Base-by-base conservation (phyloP, 2,888 invertebrate species). In the Meteorus cinctellus region DNA sequence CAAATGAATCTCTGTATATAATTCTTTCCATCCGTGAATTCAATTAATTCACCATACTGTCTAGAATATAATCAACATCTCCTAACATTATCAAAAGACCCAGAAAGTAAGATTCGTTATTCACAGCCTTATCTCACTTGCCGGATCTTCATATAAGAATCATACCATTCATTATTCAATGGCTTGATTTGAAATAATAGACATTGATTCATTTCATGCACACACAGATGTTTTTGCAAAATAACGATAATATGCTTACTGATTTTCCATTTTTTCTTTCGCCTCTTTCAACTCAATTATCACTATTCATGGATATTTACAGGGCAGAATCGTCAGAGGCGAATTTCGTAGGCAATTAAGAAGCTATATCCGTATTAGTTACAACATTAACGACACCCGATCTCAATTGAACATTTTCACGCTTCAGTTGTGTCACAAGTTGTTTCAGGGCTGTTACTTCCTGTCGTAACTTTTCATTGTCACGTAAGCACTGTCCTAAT, bases 391-490 rank as follows among this genome's bases (percentile, higher is more conserved):
- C 55, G 60, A 76, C 74, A 45, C 70, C 76, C 75, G 93, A 92
- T 81, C 92, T 91, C 84, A 96, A 91, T 60, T 94, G 91, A 66
- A 92, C 90, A 87, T 97, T 97, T 86, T 96, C 96, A 81, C 94
- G 93, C 85, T 95, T 94, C 63, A 96, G 90, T 82, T 94, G 94
- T 10, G 93, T 90, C 82, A 95, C 91, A 87, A 95, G 94, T 85
- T 94, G 93, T 85, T 94, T 93, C 76, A 96, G 90, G 80, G 93
- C 91, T 81, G 95, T 92, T 76, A 95, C 90, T 89, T 95, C 95
- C 85, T 94, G 91, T 5, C 92, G 91, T 12, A 96, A 90, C 83
- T 94, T 93, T 83, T 96, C 95, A 80, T 94, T 94, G 81, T 96
- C 96, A 77, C 92, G 92, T 65, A 92, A 84, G 84, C 91, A 92